phyloP scores from a whole-genome alignment of 1,140 invertebrate genomes.

The Aphelinus certus region DNA sequence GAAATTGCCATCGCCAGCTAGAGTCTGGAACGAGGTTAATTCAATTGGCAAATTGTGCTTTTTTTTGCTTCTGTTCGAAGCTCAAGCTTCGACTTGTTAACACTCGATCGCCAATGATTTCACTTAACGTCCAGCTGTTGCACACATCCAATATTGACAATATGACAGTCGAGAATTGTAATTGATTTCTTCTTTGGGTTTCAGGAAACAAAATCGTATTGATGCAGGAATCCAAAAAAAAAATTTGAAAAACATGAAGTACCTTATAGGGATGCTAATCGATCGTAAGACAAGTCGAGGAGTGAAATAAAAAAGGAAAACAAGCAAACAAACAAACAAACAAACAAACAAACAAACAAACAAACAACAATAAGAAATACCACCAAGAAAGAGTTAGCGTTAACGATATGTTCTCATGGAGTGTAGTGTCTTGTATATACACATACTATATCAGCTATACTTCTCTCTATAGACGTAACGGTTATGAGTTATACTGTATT shows the following conservation, averaged over 20 bases:
- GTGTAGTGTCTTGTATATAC: conserved; percentile 66
- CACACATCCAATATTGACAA: too few species aligned
- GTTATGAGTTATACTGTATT: conserved; percentile 49
- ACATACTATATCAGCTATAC: conserved; percentile 60
- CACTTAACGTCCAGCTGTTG: too few species aligned
- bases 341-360: conserved; percentile 14
- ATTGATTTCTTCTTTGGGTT: conserved; percentile 21
- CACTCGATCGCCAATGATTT: too few species aligned
- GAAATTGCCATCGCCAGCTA: too few species aligned
- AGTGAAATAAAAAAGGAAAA: background rate
- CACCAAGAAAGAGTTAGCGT: conserved; percentile 58
- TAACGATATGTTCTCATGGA: conserved; percentile 63
- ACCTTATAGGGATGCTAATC: conserved; percentile 42
- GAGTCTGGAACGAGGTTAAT: too few species aligned
- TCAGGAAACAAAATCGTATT: conserved; percentile 39
- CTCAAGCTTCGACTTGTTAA: too few species aligned
- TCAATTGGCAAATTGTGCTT: too few species aligned
- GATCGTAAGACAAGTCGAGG: conserved; percentile 43
- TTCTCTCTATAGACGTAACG: conserved; percentile 61
- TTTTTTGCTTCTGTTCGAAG: too few species aligned
- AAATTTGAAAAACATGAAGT: conserved; percentile 38
- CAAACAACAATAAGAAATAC: conserved; percentile 45
- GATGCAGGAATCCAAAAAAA: conserved; percentile 37
- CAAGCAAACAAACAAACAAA: conserved; percentile 3
- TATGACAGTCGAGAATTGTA: too few species aligned